A percentile compares a stretch with the other conserved stretches of the same genome.
These are phyloP conservation scores for Myotis davidii DNA, from an alignment of 2,113 vertebrate genomes.

Conservation along the genomic window DNA sequence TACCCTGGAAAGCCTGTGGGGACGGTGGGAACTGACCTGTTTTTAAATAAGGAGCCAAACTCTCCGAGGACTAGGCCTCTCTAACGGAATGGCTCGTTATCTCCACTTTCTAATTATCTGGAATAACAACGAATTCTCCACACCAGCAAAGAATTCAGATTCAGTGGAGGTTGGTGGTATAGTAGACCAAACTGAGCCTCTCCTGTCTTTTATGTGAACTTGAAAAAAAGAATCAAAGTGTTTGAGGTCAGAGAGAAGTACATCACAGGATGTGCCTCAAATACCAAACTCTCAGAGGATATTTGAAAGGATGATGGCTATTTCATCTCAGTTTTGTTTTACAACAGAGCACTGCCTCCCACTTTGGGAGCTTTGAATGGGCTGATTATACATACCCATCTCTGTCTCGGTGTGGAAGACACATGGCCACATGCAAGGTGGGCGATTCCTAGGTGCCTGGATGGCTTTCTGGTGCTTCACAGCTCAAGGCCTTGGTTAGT, in stretches of 20 bases:
- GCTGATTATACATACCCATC: constrained; percentile 59
- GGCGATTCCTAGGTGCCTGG: not conserved
- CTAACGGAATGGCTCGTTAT: constrained; percentile 57
- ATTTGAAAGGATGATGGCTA: constrained; percentile 74
- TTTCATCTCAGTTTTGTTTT: constrained; percentile 79
- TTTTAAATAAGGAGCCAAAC: constrained; percentile 51
- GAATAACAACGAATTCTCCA: constrained; percentile 70
- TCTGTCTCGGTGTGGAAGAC: not conserved
- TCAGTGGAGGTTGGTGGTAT: constrained; percentile 63
- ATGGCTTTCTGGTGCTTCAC: not conserved
- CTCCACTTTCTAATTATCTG: constrained; percentile 52
- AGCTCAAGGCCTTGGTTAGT: not conserved
- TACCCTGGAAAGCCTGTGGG: constrained; percentile 49
- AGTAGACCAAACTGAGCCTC: constrained; percentile 76
- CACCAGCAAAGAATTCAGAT: constrained; percentile 69
- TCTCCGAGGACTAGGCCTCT: constrained; percentile 43
- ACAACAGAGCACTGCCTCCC: constrained; percentile 69
- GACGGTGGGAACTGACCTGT: constrained; percentile 45
- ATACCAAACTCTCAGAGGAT: constrained; percentile 74
- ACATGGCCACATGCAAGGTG: not conserved
- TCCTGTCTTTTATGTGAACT: constrained; percentile 77
- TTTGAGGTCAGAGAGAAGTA: constrained; percentile 80
- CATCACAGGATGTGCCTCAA: constrained; percentile 73
- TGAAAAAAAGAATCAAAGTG: constrained; percentile 78
- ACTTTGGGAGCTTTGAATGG: not conserved